phyloP scores from a whole-genome alignment of 2,888 invertebrate species.

The Podotricha telesiphe region DNA sequence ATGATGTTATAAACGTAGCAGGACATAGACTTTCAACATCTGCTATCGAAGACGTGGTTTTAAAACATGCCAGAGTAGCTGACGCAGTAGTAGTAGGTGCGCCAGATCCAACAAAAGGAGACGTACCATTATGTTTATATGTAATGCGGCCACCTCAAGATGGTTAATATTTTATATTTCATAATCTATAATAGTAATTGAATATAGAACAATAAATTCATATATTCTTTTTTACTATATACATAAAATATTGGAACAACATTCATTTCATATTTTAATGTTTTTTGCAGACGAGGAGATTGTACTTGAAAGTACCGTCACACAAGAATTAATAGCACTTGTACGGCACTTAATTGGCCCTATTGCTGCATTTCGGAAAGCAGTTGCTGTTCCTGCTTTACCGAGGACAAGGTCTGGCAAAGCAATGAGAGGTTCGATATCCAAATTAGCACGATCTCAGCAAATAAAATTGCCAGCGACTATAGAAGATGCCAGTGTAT shows the following conservation, averaged over 20 bases:
- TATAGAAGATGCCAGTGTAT: conserved; percentile 93
- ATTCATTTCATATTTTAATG: not conserved
- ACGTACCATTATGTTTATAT: conserved; percentile 94
- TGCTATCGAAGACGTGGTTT: conserved; percentile 94
- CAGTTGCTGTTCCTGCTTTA: conserved; percentile 90
- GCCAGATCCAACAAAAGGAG: conserved; percentile 94
- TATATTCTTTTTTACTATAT: not conserved
- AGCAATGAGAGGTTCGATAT: conserved; percentile 90
- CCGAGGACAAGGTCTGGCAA: conserved; percentile 93
- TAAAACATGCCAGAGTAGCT: conserved; percentile 92
- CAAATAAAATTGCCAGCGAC: conserved; percentile 91
- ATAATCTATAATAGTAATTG: not conserved
- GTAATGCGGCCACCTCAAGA: conserved; percentile 86
- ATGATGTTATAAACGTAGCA: conserved; percentile 97
- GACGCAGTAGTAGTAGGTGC: conserved; percentile 96
- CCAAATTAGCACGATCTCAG: conserved; percentile 92
- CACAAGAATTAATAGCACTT: conserved; percentile 71
- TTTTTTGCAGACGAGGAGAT: conserved; percentile 71
- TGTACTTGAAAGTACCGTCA: conserved; percentile 71
- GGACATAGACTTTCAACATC: conserved; percentile 96
- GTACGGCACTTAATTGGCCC: conserved; percentile 88
- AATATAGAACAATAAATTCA: not conserved
- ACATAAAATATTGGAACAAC: not conserved
- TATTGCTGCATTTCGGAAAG: conserved; percentile 93
- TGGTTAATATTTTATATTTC: conserved; percentile 62